These are phyloP conservation scores for Aethina tumida DNA, from an alignment of 1,140 invertebrate genomes.

Conservation along the genomic window DNA sequence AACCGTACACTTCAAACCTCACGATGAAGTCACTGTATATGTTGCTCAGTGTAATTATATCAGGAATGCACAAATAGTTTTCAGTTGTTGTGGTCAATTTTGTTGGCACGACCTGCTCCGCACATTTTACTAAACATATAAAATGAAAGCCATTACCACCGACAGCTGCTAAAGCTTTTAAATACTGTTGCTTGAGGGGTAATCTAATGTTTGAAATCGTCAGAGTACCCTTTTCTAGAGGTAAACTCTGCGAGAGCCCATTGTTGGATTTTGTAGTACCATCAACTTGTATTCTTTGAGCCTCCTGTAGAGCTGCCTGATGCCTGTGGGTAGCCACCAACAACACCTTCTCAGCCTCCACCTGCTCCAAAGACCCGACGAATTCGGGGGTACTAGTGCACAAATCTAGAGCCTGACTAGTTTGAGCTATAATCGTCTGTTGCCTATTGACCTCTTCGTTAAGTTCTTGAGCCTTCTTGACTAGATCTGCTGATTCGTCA, in stretches of 20 bases:
- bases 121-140: conserved; percentile 72
- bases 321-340: conserved; percentile 79
- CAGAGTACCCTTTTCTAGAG: conserved; percentile 58
- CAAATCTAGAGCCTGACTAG: conserved; percentile 85
- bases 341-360: conserved; percentile 84
- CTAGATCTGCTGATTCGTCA: conserved; percentile 34
- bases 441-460: conserved; percentile 65
- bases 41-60: conserved; percentile 67
- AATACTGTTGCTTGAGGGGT: conserved; percentile 68
- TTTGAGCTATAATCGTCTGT: conserved; percentile 78
- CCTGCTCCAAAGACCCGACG: conserved; percentile 79
- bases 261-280: conserved; percentile 43
- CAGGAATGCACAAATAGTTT: conserved; percentile 64
- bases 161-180: conserved; percentile 50
- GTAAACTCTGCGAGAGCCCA: conserved; percentile 44
- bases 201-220: conserved; percentile 70
- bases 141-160: conserved; percentile 76
- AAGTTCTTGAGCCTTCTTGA: conserved; percentile 57
- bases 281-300: conserved; percentile 76
- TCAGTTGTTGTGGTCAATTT: conserved; percentile 57
- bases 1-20: conserved; percentile 75
- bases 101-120: conserved; percentile 73
- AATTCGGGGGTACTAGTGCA: conserved; percentile 80
- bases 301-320: conserved; percentile 74
- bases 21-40: conserved; percentile 79